Conservation (phyloP, 1,140 invertebrate species). For the Macrostomum lignano region DNA sequence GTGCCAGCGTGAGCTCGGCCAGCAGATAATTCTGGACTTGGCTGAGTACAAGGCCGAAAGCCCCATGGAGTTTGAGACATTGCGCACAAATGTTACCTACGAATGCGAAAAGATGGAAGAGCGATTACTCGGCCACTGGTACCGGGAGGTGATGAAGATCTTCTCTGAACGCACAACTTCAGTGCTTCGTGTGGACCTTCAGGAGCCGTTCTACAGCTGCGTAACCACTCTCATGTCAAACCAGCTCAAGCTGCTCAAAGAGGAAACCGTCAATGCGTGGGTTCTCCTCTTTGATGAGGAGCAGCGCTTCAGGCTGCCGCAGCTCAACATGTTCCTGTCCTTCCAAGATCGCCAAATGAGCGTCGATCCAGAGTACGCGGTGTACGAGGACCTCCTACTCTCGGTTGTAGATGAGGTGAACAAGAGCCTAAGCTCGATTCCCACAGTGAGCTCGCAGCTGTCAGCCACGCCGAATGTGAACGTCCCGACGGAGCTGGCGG, state of each 20-base stretch:
- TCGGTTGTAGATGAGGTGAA: constrained; percentile 15
- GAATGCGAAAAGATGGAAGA: too few species aligned
- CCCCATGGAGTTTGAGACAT: too few species aligned
- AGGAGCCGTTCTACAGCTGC: constrained; percentile 22
- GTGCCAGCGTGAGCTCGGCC: too few species aligned
- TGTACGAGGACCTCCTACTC: constrained; percentile 19
- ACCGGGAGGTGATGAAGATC: too few species aligned
- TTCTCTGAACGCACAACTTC: too few species aligned
- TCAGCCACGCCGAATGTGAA: neutral
- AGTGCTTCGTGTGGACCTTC: too few species aligned
- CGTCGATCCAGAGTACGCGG: constrained; percentile 21
- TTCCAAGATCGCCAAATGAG: constrained; percentile 23
- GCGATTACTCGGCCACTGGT: too few species aligned
- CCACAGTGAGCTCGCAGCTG: neutral
- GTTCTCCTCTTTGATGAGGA: constrained; percentile 18
- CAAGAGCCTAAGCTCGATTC: constrained; percentile 15
- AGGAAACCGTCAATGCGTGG: constrained; percentile 18
- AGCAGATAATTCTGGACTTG: too few species aligned
- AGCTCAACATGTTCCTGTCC: constrained; percentile 23
- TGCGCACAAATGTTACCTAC: too few species aligned
- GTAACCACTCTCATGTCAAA: constrained; percentile 23
- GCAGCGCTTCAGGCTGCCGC: constrained; percentile 18
- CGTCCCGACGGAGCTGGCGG: constrained; percentile 14
- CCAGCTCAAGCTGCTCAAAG: constrained; percentile 12
- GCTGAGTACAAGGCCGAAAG: too few species aligned